These are phyloP conservation scores for Cheracebus regulus DNA, from an alignment of 2,797 vertebrate species.

Conservation along the genomic window DNA sequence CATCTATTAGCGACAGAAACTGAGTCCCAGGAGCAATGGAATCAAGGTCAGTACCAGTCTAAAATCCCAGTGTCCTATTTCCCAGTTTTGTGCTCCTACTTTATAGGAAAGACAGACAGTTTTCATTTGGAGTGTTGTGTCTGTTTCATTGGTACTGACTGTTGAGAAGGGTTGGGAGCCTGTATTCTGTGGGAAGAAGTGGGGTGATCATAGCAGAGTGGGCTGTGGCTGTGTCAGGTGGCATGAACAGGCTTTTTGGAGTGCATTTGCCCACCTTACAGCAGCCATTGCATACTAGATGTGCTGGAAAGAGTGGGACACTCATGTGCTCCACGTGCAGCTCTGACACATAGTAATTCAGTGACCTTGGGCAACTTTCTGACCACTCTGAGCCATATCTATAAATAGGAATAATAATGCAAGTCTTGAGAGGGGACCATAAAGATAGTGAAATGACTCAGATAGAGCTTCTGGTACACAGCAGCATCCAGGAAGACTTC, in stretches of 20 bases:
- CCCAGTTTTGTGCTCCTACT: background rate
- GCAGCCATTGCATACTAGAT: background rate
- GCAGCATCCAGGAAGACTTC: background rate
- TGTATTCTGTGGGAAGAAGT: background rate
- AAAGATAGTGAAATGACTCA: background rate
- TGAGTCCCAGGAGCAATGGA: background rate
- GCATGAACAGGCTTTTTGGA: background rate
- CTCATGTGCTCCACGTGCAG: background rate
- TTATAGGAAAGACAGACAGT: background rate
- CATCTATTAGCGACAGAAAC: background rate
- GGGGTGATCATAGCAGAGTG: background rate
- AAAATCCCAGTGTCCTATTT: background rate
- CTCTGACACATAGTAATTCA: background rate
- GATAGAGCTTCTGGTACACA: background rate
- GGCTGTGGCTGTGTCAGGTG: background rate
- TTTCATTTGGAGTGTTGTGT: background rate
- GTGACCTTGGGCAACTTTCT: conserved; percentile 7
- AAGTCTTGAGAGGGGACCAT: background rate
- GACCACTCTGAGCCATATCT: background rate
- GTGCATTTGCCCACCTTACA: background rate
- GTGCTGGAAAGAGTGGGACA: background rate
- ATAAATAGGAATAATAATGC: background rate
- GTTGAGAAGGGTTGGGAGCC: background rate
- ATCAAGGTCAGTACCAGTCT: background rate
- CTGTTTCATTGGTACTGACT: background rate